Percentiles rank a stretch among this genome's conserved stretches.
Evolutionary conservation across 92 coral and sea anemone genomes (phyloP).

Genomic region (Epizoanthus ramosus): DNA sequence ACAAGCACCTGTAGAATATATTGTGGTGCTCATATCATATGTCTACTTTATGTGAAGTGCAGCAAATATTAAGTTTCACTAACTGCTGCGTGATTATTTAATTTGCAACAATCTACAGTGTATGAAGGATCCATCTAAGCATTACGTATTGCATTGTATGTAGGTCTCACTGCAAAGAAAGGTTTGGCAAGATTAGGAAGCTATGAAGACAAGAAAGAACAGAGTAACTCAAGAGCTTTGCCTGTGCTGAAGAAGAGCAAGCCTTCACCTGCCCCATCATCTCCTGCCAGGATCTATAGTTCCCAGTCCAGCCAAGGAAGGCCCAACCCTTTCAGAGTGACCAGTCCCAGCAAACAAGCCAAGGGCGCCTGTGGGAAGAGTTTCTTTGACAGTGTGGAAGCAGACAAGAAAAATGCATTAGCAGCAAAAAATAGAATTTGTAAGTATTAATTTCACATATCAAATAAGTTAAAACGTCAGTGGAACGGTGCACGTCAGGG

Average conservation of each 20-base stretch:
- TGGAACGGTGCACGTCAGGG: no score
- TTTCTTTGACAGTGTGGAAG: slow-evolving; percentile 92
- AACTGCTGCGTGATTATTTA: no score
- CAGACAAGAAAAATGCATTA: slow-evolving; percentile 74
- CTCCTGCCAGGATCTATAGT: slow-evolving; percentile 51
- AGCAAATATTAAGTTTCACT: no score
- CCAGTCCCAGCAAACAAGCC: slow-evolving; percentile 59
- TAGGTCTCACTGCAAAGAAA: not conserved
- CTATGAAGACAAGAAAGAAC: slow-evolving; percentile 4
- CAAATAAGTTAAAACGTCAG: no score
- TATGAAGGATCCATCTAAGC: no score
- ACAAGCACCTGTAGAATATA: no score
- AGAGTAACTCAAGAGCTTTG: not conserved
- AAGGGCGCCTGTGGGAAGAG: slow-evolving; percentile 72
- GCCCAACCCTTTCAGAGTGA: slow-evolving; percentile 89
- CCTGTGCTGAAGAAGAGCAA: slow-evolving; percentile 46
- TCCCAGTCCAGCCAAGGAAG: slow-evolving; percentile 78
- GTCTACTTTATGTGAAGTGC: no score
- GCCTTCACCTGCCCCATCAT: slow-evolving; percentile 53
- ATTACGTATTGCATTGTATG: not conserved
- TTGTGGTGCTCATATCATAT: no score
- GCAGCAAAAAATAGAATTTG: slow-evolving; percentile 60
- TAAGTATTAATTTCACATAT: slow-evolving; percentile 35
- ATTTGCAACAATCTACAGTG: no score
- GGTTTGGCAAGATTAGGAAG: not conserved